Conservation (phyloP, 2,113 vertebrate genomes). For the Eonycteris spelaea region DNA sequence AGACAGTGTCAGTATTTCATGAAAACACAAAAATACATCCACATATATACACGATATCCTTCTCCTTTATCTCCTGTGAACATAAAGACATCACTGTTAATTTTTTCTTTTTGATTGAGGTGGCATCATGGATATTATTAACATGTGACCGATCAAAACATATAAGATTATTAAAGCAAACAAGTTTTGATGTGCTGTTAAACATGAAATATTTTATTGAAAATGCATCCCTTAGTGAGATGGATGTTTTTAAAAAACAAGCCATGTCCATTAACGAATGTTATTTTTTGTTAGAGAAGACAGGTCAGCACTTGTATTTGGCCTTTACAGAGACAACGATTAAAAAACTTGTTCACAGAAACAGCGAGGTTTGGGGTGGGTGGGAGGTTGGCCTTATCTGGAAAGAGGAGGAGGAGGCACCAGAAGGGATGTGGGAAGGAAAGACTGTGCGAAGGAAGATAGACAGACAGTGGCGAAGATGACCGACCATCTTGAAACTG, state of each 20-base stretch:
- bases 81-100: background rate
- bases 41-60: accelerated
- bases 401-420: background rate
- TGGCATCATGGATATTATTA: background rate
- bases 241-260: background rate
- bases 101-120: background rate
- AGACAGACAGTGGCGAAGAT: accelerated
- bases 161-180: background rate
- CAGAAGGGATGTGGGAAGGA: background rate
- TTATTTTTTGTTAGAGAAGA: background rate
- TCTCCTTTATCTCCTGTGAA: background rate
- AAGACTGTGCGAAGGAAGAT: background rate
- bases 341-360: background rate
- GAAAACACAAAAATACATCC: background rate
- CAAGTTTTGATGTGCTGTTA: background rate
- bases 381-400: background rate
- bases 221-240: background rate
- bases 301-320: background rate
- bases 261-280: background rate
- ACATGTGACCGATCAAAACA: background rate
- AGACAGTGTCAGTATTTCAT: background rate
- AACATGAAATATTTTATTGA: background rate
- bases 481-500: accelerated
- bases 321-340: background rate
- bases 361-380: accelerated